Percentiles rank a stretch among this genome's conserved stretches.
These are phyloP conservation scores for Cyanoliseus patagonus DNA, from an alignment of 2,113 vertebrate species.

Conservation along the genomic window DNA sequence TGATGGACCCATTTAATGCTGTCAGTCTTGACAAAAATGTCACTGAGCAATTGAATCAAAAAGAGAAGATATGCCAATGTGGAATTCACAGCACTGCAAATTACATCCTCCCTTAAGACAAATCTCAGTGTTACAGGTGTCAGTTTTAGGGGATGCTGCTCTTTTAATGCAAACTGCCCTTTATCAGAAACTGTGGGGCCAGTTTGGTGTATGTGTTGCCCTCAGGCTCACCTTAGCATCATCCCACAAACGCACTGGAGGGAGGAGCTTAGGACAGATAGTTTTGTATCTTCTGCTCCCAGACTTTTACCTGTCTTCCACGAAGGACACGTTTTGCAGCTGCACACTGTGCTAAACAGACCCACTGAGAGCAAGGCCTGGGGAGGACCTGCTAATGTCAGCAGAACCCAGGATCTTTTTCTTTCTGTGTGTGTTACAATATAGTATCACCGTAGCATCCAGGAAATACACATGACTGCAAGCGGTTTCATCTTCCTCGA, in stretches of 20 bases:
- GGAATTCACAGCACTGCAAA: background rate
- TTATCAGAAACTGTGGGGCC: background rate
- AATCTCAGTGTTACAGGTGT: background rate
- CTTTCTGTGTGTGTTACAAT: background rate
- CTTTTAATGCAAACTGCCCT: background rate
- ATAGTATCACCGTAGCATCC: background rate
- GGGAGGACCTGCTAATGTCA: background rate
- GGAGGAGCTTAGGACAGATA: background rate
- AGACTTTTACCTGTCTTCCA: background rate
- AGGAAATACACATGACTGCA: background rate
- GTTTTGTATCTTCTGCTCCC: background rate
- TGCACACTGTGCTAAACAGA: background rate
- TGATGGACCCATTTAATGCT: background rate
- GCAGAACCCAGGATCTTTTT: background rate
- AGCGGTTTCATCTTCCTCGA: background rate
- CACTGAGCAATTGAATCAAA: background rate
- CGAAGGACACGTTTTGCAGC: background rate
- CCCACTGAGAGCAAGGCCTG: background rate
- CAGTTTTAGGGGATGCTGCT: background rate
- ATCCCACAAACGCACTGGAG: background rate
- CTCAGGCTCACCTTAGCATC: background rate
- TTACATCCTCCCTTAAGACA: background rate
- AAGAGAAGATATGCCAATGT: background rate
- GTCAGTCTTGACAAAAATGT: background rate
- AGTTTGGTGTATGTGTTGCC: background rate